A percentile compares a stretch with the other conserved stretches of the same genome.
phyloP scores from a whole-genome alignment of 2,888 invertebrate genomes.

The Candidula unifasciata region DNA sequence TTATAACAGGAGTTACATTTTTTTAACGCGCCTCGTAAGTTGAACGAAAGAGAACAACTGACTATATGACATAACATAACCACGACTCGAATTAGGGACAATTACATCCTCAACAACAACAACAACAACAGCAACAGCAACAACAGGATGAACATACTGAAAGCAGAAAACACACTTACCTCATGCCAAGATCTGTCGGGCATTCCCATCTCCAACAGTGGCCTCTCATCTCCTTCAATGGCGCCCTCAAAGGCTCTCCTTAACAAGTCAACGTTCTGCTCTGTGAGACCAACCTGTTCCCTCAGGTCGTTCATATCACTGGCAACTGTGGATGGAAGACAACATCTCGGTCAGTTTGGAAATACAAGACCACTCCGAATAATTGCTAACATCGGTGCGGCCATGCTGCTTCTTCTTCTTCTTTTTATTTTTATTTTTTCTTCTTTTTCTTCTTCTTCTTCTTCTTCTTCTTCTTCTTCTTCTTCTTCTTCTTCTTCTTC shows the following conservation, averaged over 20 bases:
- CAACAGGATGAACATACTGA: not conserved
- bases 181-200: conserved; percentile 71
- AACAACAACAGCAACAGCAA: no score
- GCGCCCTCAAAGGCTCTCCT: conserved; percentile 65
- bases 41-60: no score
- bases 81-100: no score
- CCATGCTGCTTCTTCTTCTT: no score
- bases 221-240: conserved; percentile 68
- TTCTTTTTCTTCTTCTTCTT: conserved; percentile 40
- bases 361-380: no score
- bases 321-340: conserved; percentile 58
- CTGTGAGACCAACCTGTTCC: conserved; percentile 63
- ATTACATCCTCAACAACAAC: no score
- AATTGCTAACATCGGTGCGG: no score
- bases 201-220: conserved; percentile 69
- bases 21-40: no score
- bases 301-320: conserved; percentile 64
- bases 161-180: conserved; percentile 47
- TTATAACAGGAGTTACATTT: no score
- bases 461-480: conserved; percentile 34
- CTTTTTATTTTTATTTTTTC: no score
- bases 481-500: conserved; percentile 40
- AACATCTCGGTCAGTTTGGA: no score
- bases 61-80: no score
- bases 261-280: conserved; percentile 62